Base-by-base conservation (phyloP, 2,888 invertebrate genomes). In the Pristionchus entomophagus region DNA sequence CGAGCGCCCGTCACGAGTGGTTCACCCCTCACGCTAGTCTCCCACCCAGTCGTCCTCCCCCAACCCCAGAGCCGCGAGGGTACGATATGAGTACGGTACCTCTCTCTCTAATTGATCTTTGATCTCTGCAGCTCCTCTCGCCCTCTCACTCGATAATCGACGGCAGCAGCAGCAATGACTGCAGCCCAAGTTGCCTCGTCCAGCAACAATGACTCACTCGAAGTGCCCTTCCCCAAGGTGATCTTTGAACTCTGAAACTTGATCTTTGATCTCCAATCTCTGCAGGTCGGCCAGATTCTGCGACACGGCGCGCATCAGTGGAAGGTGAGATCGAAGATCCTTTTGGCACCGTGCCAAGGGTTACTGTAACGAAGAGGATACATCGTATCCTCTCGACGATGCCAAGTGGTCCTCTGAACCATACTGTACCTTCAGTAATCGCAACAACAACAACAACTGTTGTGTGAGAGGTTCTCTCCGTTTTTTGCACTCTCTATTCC, bases 221-320 rank as follows among this genome's bases (percentile, higher is more conserved):
- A 78, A 26, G 78, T 78, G 49, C 49, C 78, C 78, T 78, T 78
- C 26, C 78, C 78, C 17, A 45, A 45, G 78, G 78, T 78, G 35
- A 69, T 32, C 29, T 65, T 17, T 59, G 26, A 26, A 6, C 59
- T 59, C 59, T 26, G 26, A 4, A 45, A 14, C 5, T 65, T 65
- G 65, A 17, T 29, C 29, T 65, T 65, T 65, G 65, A 65, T 65
- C 65, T 65, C n/a, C 38, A 38, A 38, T 69, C 69, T 35, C n/a
- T 41, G 22, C 78, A 78, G 78, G 78, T 78, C 78, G 78, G 49
- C 49, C 78, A 78, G 78, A 78, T 78, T 26, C 49, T 78, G 78
- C 78, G 78, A 49, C 78, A 78, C 78, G 51, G 51, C 49, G 78
- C 17, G 29, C 49, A 49, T n/a, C 49, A 78, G 49, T 78, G 78